Evolutionary conservation across 1,140 invertebrate species (phyloP).

Genomic region (Pogonus chalceus): DNA sequence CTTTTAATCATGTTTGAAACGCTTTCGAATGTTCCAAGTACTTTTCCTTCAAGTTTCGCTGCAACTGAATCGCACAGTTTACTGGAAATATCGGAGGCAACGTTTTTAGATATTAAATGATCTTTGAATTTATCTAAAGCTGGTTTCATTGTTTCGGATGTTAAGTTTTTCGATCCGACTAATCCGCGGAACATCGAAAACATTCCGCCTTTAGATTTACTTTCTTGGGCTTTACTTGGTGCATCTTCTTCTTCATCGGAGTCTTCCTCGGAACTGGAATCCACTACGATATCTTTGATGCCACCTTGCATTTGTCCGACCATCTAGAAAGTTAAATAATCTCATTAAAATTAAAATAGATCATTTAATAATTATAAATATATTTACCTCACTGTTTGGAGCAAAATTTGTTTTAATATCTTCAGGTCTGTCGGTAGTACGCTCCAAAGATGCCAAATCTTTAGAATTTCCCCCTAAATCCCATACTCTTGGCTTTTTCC

Average conservation of each 20-base stretch:
- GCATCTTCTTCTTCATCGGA: conserved; percentile 28
- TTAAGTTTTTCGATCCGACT: conserved; percentile 73
- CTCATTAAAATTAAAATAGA: not conserved
- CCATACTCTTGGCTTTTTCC: conserved; percentile 86
- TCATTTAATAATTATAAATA: not conserved
- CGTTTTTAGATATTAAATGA: conserved; percentile 95
- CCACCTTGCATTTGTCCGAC: conserved; percentile 72
- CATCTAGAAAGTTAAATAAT: conserved; percentile 43
- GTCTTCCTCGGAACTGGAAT: conserved; percentile 42
- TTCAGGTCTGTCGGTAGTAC: conserved; percentile 66
- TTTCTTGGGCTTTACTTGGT: conserved; percentile 17
- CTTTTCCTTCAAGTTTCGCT: conserved; percentile 86
- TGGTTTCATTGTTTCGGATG: conserved; percentile 65
- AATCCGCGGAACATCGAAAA: conserved; percentile 78
- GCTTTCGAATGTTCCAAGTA: conserved; percentile 83
- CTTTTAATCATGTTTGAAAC: conserved; percentile 73
- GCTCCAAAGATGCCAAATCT: conserved; percentile 73
- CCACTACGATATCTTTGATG: conserved; percentile 56
- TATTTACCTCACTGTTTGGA: conserved; percentile 51
- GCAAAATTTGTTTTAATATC: conserved; percentile 48
- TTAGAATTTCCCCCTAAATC: conserved; percentile 69
- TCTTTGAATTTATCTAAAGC: conserved; percentile 92
- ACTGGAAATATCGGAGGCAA: conserved; percentile 88
- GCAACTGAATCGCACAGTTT: conserved; percentile 94
- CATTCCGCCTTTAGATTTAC: conserved; percentile 42